Base-by-base conservation (phyloP, 2,888 invertebrate genomes). In the Idaea straminata region DNA sequence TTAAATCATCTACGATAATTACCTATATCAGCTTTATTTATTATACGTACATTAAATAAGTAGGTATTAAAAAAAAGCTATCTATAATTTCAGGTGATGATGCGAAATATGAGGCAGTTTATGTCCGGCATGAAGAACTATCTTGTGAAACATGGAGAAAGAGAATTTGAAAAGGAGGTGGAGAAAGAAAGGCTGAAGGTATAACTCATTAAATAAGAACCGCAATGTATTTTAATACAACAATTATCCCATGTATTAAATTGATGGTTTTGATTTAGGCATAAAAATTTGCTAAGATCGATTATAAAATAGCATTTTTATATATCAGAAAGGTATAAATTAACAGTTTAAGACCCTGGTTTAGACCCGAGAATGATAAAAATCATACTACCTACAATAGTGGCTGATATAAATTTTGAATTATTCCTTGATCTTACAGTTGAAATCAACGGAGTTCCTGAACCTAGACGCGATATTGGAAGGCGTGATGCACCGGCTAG, bases 41-140 rank as follows among this genome's bases (percentile, higher is more conserved):
- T 47, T 13, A 36, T 47, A 10, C 7, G 47, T 13, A 4, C 10
- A 47, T 10, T 47, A 6, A 38, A 38, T 47, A 47, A 13, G 10
- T 47, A 10, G 10, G 10, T 13, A 47, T 13, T 47, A 47, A 47
- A 47, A 47, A 10, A 36, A 47, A 10, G 13, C 0, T 47, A 6
- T 36, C 7, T 47, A 47, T 4, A 13, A n/a, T 82, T 81, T 38
- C 74, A 94, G 94, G 94, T 97, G 66, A 97, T 97, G 71, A 97
- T 97, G 97, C 94, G 97, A 68, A 97, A 97, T 81, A 97, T 98
- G 94, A 95, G 99, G 0, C 98, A 99, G 86, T 99, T 99, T 84
- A 98, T 99, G 97, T 98, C 97, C 15, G 99, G 99, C 65, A 99
- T 99, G 96, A 99, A 99, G 88, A 99, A 99, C 88, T 99, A 99